A percentile compares a stretch with the other conserved stretches of the same genome.
These are phyloP conservation scores for Papilio dardanus DNA, from an alignment of 1,140 invertebrate species.

Conservation along the genomic window DNA sequence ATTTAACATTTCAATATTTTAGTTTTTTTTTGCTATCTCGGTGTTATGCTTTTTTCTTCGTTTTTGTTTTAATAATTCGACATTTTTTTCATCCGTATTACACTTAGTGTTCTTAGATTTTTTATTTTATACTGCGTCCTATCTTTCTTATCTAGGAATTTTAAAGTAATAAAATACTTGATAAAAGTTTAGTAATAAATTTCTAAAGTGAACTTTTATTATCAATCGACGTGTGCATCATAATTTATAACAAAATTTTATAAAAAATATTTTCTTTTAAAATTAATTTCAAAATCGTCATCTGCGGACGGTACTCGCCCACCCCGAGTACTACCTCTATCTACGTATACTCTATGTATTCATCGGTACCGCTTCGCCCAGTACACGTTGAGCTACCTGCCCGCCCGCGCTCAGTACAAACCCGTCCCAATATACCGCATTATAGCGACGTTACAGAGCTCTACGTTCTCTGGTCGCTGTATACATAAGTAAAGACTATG, in stretches of 20 bases:
- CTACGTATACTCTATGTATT: conserved; percentile 65
- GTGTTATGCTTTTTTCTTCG: no score
- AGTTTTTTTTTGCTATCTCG: not conserved
- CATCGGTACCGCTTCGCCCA: conserved; percentile 62
- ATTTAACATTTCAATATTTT: not conserved
- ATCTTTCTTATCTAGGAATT: no score
- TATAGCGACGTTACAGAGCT: conserved; percentile 59
- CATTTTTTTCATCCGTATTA: not conserved
- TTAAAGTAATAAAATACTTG: no score
- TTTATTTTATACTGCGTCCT: not conserved
- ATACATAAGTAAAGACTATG: conserved; percentile 73
- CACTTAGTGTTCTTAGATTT: not conserved
- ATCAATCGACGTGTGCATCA: no score
- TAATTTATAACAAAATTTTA: conserved; percentile 26
- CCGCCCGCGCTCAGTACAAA: conserved; percentile 44
- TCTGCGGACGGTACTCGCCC: conserved; percentile 63
- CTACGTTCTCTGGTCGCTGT: conserved; percentile 50
- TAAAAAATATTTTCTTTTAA: not conserved
- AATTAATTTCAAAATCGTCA: conserved; percentile 33
- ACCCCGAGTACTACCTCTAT: conserved; percentile 65
- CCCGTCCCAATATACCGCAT: conserved; percentile 26
- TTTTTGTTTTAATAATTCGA: no score
- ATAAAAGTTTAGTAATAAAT: no score
- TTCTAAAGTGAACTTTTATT: not conserved
- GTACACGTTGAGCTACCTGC: conserved; percentile 47